Evolutionary conservation across 2,888 invertebrate genomes (phyloP), one percentile per base, ranked within the genome.

Genomic region (Latrodectus elegans): DNA sequence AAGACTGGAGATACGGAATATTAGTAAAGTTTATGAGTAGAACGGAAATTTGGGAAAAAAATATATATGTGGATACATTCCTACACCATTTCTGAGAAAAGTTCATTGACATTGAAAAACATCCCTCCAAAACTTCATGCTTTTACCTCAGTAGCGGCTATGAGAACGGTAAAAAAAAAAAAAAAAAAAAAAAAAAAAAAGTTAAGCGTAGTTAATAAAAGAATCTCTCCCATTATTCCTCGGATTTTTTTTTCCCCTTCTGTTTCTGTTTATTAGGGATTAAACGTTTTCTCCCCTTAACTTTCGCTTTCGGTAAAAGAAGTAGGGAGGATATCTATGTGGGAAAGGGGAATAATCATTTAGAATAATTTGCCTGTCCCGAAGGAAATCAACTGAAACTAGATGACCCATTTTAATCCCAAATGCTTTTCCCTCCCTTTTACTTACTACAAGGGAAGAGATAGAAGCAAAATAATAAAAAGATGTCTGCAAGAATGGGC

Each of bases 341-440:
- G 22, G 67, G 22, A 55, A 53, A 10, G 64, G 74, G 80, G 75
- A 75, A 85, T 65, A 75, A 76, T 80, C 80, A 75, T 75, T 71
- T 52, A 74, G 75, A 15, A 75, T 80, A 86, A 86, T 86, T 80
- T 68, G 60, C 22, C 51, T 51, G 55, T 72, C 85, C 76, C 76
- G 52, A 38, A 79, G 85, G 80, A 86, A 86, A 80, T 86, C 85
- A 86, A 14, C 85, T 79, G 80, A 86, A 86, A 78, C 76, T 64
- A 78, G 75, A 86, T 86, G 85, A 86, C 85, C 85, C 71, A 86
- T 86, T 86, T 85, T 70, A 86, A 86, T 80, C 72, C 52, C 14
- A 26, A 64, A 53, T 12, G 52, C 79, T 17, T 86, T 75, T 78
- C 53, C 70, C 74, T 38, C n/a, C 73, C 74, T 70, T 60, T 53